Evolutionary conservation across 2,797 vertebrate genomes (phyloP), one percentile per base, ranked within the genome.

Genomic region (Pseudomugil gertrudae): DNA sequence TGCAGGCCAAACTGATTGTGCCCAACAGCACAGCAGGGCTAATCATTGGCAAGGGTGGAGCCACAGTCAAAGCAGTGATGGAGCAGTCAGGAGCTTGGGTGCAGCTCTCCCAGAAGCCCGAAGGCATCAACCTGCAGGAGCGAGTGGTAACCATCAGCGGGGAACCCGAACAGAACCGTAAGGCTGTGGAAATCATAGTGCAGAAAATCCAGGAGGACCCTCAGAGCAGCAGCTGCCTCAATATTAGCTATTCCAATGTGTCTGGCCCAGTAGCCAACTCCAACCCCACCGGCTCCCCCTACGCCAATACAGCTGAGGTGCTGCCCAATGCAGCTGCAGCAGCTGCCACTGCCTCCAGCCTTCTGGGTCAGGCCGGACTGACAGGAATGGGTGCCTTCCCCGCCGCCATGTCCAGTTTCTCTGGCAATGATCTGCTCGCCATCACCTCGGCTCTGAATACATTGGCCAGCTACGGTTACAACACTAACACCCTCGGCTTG

Each of bases 151-250:
- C 96, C 64, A 96, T 98, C 89, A 98, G 96, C 66, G 96, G 96
- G 0, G 96, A 98, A 63, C 95, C 95, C 0, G 95, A 96, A 79
- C 96, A 98, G 91, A 96, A 97, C 93, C 96, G 96, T 84, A 96
- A 95, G 86, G 96, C 96, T 0, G 94, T 98, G 73, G 95, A 95
- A 84, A 96, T 96, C 93, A 98, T 98, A 76, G 96, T 98, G 14
- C 95, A 98, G 93, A 98, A 97, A 92, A 96, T 97, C 86, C 95
- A 96, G 92, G 96, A 98, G 90, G 96, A 97, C 80, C 96, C 96
- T 14, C 96, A 98, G 92, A 97, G 96, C 92, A 96, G 95, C 89
- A 96, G 95, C 91, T 97, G 96, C 88, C 95, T 98, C 86, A 98
- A 98, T 92, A 97, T 98, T 88, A 96, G 95, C 91, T 98, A 98